These are phyloP conservation scores for Tangara arthus DNA, from an alignment of 2,797 vertebrate species.

Conservation along the genomic window DNA sequence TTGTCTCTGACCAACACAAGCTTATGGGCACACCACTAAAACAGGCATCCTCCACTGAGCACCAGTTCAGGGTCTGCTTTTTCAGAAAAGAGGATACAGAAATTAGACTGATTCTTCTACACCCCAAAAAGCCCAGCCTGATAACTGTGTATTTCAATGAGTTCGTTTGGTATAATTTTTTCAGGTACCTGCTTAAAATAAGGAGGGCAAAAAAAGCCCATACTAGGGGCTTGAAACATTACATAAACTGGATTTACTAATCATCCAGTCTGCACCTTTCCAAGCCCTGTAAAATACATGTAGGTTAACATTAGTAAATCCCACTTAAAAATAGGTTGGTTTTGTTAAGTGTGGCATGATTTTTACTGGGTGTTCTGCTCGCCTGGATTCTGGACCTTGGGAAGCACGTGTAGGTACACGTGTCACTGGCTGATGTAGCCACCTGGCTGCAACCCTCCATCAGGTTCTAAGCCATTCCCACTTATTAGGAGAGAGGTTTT, in stretches of 20 bases:
- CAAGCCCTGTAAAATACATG: background rate
- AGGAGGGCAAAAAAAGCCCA: background rate
- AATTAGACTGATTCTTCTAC: background rate
- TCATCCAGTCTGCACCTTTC: background rate
- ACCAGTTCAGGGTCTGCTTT: background rate
- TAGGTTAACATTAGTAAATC: background rate
- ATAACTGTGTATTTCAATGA: background rate
- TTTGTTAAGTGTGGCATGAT: background rate
- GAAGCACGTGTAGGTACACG: background rate
- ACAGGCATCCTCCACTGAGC: background rate
- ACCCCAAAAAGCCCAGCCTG: background rate
- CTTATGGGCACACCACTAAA: background rate
- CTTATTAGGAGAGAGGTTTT: background rate
- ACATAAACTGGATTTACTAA: background rate
- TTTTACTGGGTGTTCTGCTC: background rate
- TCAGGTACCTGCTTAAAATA: background rate
- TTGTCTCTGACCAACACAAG: rapidly evolving
- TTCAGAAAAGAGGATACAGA: background rate
- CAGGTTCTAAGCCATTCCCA: background rate
- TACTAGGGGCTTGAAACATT: background rate
- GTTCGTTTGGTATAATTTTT: background rate
- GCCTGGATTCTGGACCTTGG: background rate
- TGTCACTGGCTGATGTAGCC: background rate
- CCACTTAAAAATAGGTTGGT: background rate
- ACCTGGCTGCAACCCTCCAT: background rate